A percentile compares a stretch with the other conserved stretches of the same genome.
These are phyloP conservation scores for Pseudocheirus occidentalis DNA, from an alignment of 2,797 vertebrate genomes.

Conservation along the genomic window DNA sequence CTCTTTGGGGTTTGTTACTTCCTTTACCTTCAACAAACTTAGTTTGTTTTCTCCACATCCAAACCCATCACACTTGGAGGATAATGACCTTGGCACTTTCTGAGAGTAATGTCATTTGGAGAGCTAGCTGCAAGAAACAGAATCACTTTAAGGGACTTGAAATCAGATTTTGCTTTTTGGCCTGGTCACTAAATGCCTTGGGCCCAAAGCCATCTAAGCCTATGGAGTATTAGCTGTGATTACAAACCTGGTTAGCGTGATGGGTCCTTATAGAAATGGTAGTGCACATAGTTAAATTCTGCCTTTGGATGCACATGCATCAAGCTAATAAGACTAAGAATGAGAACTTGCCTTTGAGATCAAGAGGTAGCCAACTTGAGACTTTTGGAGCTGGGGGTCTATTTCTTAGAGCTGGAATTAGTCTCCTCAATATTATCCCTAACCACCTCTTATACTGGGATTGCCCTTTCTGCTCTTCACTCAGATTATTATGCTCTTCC, in stretches of 20 bases:
- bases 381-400: conserved; percentile 7
- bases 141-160: conserved; percentile 75
- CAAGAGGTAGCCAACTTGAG: neutral
- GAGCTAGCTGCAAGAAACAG: conserved; percentile 67
- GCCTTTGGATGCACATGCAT: conserved; percentile 61
- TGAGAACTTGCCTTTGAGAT: neutral
- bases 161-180: conserved; percentile 74
- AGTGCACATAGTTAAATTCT: conserved; percentile 63
- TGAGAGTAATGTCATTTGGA: conserved; percentile 70
- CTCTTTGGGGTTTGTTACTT: conserved; percentile 51
- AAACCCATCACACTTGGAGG: conserved; percentile 71
- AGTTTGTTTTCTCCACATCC: conserved; percentile 65
- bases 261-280: conserved; percentile 66
- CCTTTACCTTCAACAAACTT: conserved; percentile 68
- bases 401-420: conserved; percentile 2
- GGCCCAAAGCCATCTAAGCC: conserved; percentile 64
- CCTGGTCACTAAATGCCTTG: conserved; percentile 65
- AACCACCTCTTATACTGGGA: neutral
- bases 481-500: neutral
- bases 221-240: conserved; percentile 67
- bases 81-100: conserved; percentile 65
- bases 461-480: neutral
- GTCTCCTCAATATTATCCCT: neutral
- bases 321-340: conserved; percentile 60
- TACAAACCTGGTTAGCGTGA: conserved; percentile 73